A percentile compares a stretch with the other conserved stretches of the same genome.
phyloP scores from a whole-genome alignment of 2,797 vertebrate species.

The Eptatretus atami region DNA sequence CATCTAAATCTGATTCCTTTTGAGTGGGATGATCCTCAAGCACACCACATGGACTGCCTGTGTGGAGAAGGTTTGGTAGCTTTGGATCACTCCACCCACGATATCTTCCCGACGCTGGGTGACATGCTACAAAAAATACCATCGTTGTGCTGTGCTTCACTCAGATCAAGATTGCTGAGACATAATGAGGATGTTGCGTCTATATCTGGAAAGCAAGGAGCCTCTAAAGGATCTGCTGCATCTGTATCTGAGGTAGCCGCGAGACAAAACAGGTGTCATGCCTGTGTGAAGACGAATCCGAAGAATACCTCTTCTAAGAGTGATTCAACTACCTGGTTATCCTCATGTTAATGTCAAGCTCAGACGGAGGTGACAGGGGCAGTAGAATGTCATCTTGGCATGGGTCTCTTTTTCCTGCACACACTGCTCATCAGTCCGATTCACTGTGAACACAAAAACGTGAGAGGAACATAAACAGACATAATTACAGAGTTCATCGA shows the following conservation, averaged over 20 bases:
- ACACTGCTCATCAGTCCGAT: neutral
- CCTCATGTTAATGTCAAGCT: conserved; percentile 2
- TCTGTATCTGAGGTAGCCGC: conserved; percentile 2
- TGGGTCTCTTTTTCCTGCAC: neutral
- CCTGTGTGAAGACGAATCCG: conserved; percentile 3
- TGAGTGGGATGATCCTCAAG: too few species aligned
- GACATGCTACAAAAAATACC: too few species aligned
- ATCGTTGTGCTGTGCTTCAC: too few species aligned
- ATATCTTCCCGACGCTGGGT: too few species aligned
- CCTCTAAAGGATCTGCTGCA: neutral
- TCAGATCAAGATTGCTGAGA: too few species aligned
- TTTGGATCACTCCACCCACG: too few species aligned
- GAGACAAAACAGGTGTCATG: conserved; percentile 2
- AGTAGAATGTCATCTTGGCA: neutral
- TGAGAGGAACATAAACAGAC: too few species aligned
- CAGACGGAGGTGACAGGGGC: conserved; percentile 4
- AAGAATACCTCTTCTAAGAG: neutral
- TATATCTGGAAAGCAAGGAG: neutral
- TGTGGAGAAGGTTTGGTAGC: too few species aligned
- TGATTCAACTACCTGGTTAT: neutral
- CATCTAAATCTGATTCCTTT: too few species aligned
- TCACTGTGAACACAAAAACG: neutral
- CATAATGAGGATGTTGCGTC: neutral
- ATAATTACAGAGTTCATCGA: too few species aligned
- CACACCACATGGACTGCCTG: too few species aligned